These are phyloP conservation scores for Hedya salicella DNA, from an alignment of 2,888 invertebrate genomes.

Conservation along the genomic window DNA sequence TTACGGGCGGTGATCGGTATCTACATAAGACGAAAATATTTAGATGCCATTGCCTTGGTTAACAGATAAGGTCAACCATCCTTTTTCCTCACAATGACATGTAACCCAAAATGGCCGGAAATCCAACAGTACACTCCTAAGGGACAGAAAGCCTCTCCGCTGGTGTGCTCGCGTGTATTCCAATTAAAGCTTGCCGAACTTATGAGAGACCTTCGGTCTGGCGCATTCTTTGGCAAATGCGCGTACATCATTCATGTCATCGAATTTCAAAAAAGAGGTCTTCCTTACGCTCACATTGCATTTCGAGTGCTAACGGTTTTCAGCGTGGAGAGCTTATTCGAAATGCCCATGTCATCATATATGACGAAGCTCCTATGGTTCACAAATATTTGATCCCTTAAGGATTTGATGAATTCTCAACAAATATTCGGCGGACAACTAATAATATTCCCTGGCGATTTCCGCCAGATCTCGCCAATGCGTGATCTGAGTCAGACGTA, in stretches of 20 bases:
- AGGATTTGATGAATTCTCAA: slow-evolving; percentile 33
- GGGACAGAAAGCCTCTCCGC: not conserved
- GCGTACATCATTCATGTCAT: slow-evolving; percentile 9
- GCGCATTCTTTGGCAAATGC: not conserved
- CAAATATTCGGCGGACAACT: slow-evolving; percentile 43
- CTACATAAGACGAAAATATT: not conserved
- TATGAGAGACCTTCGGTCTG: not conserved
- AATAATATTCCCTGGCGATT: slow-evolving; percentile 44
- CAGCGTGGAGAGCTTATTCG: slow-evolving; percentile 26
- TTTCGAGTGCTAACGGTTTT: slow-evolving; percentile 2
- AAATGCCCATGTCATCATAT: slow-evolving; percentile 24
- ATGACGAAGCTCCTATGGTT: slow-evolving; percentile 39
- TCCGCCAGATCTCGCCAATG: slow-evolving; percentile 42
- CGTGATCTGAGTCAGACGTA: not conserved
- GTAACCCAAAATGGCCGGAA: not conserved
- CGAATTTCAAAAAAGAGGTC: slow-evolving; percentile 12
- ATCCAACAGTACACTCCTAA: slow-evolving; percentile 1
- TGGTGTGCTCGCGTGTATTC: not conserved
- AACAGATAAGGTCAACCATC: not conserved
- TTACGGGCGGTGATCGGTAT: not conserved
- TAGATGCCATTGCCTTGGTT: slow-evolving; percentile 2
- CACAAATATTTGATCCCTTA: slow-evolving; percentile 34
- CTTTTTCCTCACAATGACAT: not conserved
- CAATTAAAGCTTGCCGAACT: not conserved
- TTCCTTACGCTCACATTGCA: slow-evolving; percentile 13